Evolutionary conservation across 2,113 vertebrate genomes (phyloP).

Genomic region (Aptenodytes patagonicus): DNA sequence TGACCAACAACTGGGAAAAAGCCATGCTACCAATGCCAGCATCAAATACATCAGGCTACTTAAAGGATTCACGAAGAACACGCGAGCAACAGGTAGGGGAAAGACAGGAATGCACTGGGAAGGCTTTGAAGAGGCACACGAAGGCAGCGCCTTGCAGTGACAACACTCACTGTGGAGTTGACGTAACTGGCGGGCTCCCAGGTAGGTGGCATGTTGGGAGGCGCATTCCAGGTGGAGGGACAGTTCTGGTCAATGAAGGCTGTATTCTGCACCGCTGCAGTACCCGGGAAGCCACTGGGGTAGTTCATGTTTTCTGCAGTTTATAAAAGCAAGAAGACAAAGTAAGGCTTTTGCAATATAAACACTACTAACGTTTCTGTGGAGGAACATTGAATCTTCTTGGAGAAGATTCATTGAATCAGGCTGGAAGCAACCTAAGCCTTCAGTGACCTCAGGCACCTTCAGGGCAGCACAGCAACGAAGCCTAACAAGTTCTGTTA

Average conservation of each 20-base stretch:
- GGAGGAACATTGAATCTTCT: background rate
- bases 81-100: background rate
- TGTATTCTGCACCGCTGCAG: constrained; percentile 70
- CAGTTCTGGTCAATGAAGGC: constrained; percentile 72
- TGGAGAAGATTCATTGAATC: accelerated
- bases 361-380: background rate
- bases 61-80: background rate
- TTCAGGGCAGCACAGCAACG: background rate
- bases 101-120: background rate
- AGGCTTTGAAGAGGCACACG: background rate
- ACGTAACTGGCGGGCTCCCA: constrained; percentile 74
- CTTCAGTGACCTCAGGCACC: background rate
- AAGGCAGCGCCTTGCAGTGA: background rate
- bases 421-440: background rate
- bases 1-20: background rate
- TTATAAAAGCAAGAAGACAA: background rate
- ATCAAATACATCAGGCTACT: background rate
- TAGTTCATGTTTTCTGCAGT: constrained; percentile 79
- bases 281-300: constrained; percentile 70
- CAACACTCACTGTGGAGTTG: constrained; percentile 73
- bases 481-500: background rate
- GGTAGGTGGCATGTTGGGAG: constrained; percentile 61
- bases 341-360: background rate
- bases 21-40: background rate
- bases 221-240: constrained; percentile 71